Evolutionary conservation across 2,113 vertebrate species (phyloP), one percentile per base, ranked within the genome.

Genomic region (Centropus unirufus): DNA sequence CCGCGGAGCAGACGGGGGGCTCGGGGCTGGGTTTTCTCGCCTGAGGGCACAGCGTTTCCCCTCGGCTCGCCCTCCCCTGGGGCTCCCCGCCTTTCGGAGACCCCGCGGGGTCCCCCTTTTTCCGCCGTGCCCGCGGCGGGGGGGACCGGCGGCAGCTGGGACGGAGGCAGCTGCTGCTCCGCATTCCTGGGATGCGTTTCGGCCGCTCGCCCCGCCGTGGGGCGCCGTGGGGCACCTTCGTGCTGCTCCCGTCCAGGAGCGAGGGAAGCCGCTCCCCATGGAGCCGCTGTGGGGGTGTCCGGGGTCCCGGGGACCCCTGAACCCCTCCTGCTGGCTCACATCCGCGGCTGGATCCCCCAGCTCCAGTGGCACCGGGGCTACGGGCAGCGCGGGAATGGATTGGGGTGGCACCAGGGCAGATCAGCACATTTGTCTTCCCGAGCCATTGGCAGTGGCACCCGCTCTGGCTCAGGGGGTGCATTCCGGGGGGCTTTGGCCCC

Each of bases 171-270:
- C 40, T 74, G 73, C 76, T n/a, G 66, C 90, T 89, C 90, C 10
- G 14, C 90, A 94, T 94, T 94, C 93, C 93, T 49, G 82, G 51
- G 90, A 78, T 90, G 86, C 49, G 54, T 90, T 90, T 23, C 1
- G n/a, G 80, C 55, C 12, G 17, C 55, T 51, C 2, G 7, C 77
- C 92, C 67, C 6, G 9, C 62, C 26, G 39, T 75, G 89, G 84
- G 89, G 81, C 11, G 58, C 3, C 26, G 39, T 75, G 89, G 84
- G 89, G 81, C 11, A 52, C 4, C 27, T 15, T 55, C 4, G 51
- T 84, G 67, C 61, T 34, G 52, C 67, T 80, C 39, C 54, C 1
- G 22, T 12, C 34, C 64, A 5, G 83, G 73, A 36, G 73, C 36
- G 79, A 75, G 55, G 14, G 42, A 59, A 36, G 44, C 42, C 10